Evolutionary conservation across 37 sponge, comb jelly and placozoan genomes (phyloP), one percentile per base, ranked within the genome.

Genomic region (Eunapius fragilis): DNA sequence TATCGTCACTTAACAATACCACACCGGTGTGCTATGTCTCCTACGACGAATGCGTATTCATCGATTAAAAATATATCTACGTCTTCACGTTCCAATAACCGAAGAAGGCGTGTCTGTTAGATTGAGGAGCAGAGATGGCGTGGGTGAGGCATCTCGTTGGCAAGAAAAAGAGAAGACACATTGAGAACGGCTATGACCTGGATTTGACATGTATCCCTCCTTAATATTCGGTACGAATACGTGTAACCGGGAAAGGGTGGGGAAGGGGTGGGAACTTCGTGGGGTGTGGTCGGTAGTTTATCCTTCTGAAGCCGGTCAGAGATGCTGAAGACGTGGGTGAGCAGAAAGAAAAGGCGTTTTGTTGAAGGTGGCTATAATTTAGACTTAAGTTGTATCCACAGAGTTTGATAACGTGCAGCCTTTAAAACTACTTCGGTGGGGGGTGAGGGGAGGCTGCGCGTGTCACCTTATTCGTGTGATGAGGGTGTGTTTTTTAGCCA

Each of bases 181-280:
- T 87, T 30, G 94, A 95, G 32, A 80, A 93, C 80, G 97, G 96
- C 24, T 99, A 77, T 67, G 98, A 99, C 83, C 83, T 99, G 67
- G 99, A 99, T 75, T 67, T 97, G 69, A 97, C 96, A 2, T 97
- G 96, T 94, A 97, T 92, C 92, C n/a, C 41, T 41, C 58, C 17
- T 2, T 19, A 19, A 58, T 58, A 58, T 58, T 10, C 14, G 58
- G 58, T 58, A 58, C 58, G 22, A 58, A 1, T 19, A 12, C 6
- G 19, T 12, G 19, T 17, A 58, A 58, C 58, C 58, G 58, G 58
- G 58, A 58, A 58, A 58, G 58, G 58, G 58, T 58, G 58, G 58
- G 22, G 58, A 58, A 58, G 58, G 58, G 58, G 58, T 58, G 58
- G 58, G 58, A 17, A 58, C 58, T 17, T 58, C 6, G 14, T 58